phyloP scores from a whole-genome alignment of 2,888 invertebrate genomes.

The Asteroscopus sphinx region DNA sequence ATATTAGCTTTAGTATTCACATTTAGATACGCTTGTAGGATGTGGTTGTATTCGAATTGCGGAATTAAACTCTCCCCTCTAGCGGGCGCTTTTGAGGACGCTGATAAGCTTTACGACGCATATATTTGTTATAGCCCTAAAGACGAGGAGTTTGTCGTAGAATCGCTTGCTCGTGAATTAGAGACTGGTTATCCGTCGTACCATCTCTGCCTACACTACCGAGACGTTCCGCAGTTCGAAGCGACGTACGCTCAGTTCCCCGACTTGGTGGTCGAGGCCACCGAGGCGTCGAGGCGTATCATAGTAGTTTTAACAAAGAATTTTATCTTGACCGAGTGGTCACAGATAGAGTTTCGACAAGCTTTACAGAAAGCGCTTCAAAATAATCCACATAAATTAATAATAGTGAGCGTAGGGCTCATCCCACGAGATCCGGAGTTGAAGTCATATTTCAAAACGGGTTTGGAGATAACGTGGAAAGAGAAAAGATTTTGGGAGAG shows the following conservation, averaged over 20 bases:
- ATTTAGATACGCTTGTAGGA: slow-evolving; percentile 95
- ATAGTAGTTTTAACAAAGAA: slow-evolving; percentile 96
- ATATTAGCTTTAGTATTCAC: slow-evolving; percentile 94
- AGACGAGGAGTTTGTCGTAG: slow-evolving; percentile 97
- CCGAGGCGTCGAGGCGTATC: slow-evolving; percentile 96
- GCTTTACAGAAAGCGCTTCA: slow-evolving; percentile 96
- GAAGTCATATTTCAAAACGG: slow-evolving; percentile 96
- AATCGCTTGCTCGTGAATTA: slow-evolving; percentile 95
- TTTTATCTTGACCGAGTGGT: slow-evolving; percentile 98
- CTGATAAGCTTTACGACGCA: slow-evolving; percentile 97
- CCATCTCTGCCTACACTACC: slow-evolving; percentile 96
- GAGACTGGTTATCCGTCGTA: slow-evolving; percentile 95
- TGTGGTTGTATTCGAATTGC: slow-evolving; percentile 97
- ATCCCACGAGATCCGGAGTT: slow-evolving; percentile 96
- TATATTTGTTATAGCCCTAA: slow-evolving; percentile 98
- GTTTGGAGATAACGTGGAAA: slow-evolving; percentile 96
- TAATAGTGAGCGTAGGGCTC: slow-evolving; percentile 94
- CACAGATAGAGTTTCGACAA: slow-evolving; percentile 96
- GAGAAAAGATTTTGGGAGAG: slow-evolving; percentile 99
- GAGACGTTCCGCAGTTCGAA: slow-evolving; percentile 94
- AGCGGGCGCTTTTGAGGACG: slow-evolving; percentile 92
- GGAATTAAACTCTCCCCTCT: slow-evolving; percentile 95
- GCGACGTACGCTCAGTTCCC: slow-evolving; percentile 92
- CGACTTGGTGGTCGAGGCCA: slow-evolving; percentile 95
- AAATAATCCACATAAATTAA: slow-evolving; percentile 95